Evolutionary conservation across 2,113 vertebrate species (phyloP).

Genomic region (Cichladusa arquata): DNA sequence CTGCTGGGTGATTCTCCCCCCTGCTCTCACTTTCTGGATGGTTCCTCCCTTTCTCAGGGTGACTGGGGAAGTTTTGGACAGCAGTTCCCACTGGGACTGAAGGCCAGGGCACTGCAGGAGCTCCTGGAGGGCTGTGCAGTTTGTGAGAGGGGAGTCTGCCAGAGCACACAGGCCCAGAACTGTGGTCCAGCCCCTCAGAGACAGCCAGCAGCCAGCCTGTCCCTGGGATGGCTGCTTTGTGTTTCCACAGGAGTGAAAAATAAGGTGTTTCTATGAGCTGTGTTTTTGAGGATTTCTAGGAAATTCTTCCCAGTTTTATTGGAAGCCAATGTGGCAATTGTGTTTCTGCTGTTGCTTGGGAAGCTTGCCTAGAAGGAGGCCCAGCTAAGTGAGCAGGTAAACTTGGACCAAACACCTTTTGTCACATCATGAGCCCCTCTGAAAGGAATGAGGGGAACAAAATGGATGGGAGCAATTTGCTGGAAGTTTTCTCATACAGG

Average conservation of each 20-base stretch:
- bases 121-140: not conserved
- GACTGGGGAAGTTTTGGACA: not conserved
- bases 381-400: not conserved
- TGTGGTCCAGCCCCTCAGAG: not conserved
- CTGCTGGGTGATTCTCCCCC: not conserved
- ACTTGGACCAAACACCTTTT: not conserved
- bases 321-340: not conserved
- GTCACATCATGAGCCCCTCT: not conserved
- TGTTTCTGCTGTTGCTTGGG: not conserved
- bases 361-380: not conserved
- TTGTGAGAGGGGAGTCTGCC: not conserved
- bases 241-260: not conserved
- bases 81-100: not conserved
- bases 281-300: not conserved
- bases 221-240: not conserved
- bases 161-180: not conserved
- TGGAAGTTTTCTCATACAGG: not conserved
- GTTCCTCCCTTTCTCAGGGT: not conserved
- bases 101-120: not conserved
- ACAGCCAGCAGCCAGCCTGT: not conserved
- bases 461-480: not conserved
- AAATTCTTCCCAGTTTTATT: not conserved
- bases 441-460: not conserved
- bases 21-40: not conserved
- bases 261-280: not conserved